Evolutionary conservation across 1,140 invertebrate genomes (phyloP), one percentile per base, ranked within the genome.

Genomic region (Ctenoplectra terminalis): DNA sequence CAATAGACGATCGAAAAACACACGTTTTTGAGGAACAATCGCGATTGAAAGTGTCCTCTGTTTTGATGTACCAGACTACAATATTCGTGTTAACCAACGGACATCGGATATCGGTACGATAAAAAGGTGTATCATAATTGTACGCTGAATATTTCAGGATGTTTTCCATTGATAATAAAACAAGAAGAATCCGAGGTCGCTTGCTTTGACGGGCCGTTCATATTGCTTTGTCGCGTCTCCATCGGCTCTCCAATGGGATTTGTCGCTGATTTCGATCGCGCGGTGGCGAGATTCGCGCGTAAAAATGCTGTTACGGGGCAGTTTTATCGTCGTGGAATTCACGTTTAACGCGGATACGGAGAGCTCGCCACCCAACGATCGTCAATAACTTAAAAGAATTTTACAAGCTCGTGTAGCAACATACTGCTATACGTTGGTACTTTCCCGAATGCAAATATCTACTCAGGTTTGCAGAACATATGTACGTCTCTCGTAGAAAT

Each of bases 111-210:
- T 73, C 63, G 46, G 43, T 15, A 31, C 17, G 70, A 80, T 73
- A 73, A 73, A 73, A 73, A 34, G n/a, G 7, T 70, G 69, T 52
- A 54, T 52, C 70, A 34, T 80, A 80, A 80, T 80, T 73, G 46
- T 26, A 2, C 13, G 6, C 23, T 63, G 70, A 80, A 80, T 73
- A 48, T 72, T 73, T 79, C 77, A 80, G 58, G 58, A 80, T 80
- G 46, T 20, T 46, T 71, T 37, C 40, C 40, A 20, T 26, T 26
- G 70, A 73, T 50, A 73, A 61, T 64, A 52, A 34, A 73, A 54
- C 50, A 69, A 73, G 26, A 5, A 26, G 13, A 5, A 29, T 13
- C 13, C 0, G 34, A 7, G 26, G 52, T 20, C 56, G 43, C 26
- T 58, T 70, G 29, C 67, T 56, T 37, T 34, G 52, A 17, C 63